Conservation (phyloP, 2,113 vertebrate species). For the Clarias magur region DNA sequence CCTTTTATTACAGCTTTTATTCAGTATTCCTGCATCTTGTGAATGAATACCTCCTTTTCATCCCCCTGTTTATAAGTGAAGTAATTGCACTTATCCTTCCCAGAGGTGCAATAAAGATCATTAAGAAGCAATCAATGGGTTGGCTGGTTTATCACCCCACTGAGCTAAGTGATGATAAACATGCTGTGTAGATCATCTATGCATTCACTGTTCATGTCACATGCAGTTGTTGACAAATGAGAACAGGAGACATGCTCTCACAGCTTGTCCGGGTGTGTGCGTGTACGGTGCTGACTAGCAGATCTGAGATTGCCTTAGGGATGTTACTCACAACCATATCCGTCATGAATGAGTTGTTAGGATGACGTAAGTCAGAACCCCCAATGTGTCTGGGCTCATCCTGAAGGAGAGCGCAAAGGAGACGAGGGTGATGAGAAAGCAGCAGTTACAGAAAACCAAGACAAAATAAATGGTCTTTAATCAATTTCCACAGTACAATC, state of each 20-base stretch:
- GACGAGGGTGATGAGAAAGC: constrained; percentile 1
- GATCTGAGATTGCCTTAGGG: constrained; percentile 35
- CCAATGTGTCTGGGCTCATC: constrained; percentile 34
- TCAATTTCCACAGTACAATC: neutral
- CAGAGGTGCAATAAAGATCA: constrained; percentile 9
- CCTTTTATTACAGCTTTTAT: neutral
- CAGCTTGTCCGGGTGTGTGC: neutral
- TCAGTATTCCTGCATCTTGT: constrained; percentile 12
- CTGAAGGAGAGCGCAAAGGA: constrained; percentile 21
- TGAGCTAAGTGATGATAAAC: neutral
- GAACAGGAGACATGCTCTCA: neutral
- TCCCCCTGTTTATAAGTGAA: constrained; percentile 11
- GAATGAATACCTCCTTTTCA: constrained; percentile 29
- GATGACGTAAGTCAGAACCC: constrained; percentile 35
- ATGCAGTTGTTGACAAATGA: constrained; percentile 21
- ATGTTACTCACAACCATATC: constrained; percentile 41
- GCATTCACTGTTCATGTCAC: neutral
- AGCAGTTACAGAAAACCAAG: neutral
- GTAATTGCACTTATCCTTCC: constrained; percentile 14
- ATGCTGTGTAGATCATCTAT: constrained; percentile 6
- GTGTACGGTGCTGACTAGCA: constrained; percentile 22
- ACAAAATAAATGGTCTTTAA: neutral
- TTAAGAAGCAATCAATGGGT: constrained; percentile 26
- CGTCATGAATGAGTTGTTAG: constrained; percentile 28
- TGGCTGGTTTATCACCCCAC: constrained; percentile 31